These are phyloP conservation scores for Virgularia gustaviana DNA, from an alignment of 92 coral and sea anemone species.

Conservation along the genomic window DNA sequence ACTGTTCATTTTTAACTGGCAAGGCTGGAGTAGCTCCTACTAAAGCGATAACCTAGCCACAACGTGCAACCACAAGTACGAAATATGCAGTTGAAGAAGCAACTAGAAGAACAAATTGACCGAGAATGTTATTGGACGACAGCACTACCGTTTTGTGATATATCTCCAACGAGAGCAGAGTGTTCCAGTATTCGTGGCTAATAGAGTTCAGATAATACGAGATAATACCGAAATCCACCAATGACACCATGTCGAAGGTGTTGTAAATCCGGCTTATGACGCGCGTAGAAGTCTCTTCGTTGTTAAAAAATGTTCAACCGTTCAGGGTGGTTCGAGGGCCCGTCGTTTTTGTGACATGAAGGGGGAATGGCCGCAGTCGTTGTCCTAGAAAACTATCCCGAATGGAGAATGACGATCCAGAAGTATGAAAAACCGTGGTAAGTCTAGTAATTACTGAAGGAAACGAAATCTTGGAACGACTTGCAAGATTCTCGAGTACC, in stretches of 20 bases:
- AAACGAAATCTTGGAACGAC: too few species aligned
- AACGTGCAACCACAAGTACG: conserved; percentile 54
- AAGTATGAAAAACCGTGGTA: conserved; percentile 17
- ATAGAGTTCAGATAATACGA: conserved; percentile 32
- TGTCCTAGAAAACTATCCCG: neutral
- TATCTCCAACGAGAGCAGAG: conserved; percentile 27
- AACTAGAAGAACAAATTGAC: conserved; percentile 1
- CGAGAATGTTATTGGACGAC: conserved; percentile 4
- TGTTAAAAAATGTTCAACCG: conserved; percentile 1
- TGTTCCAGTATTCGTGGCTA: conserved; percentile 44
- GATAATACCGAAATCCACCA: conserved; percentile 18
- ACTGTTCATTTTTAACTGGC: conserved; percentile 60
- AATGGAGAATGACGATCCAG: conserved; percentile 21
- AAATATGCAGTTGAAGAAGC: conserved; percentile 22
- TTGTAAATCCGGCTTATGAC: conserved; percentile 26
- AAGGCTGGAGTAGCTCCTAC: conserved; percentile 61
- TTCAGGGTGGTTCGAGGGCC: conserved; percentile 31
- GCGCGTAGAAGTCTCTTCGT: conserved; percentile 36
- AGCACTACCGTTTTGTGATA: conserved; percentile 34
- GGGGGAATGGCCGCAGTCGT: conserved; percentile 14
- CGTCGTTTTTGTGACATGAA: conserved; percentile 25
- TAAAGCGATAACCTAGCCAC: conserved; percentile 56
- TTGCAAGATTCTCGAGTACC: too few species aligned
- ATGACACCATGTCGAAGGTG: conserved; percentile 21
- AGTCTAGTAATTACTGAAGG: neutral